A percentile compares a stretch with the other conserved stretches of the same genome.
Evolutionary conservation across 2,797 vertebrate genomes (phyloP).

Genomic region (Spinus pinus): DNA sequence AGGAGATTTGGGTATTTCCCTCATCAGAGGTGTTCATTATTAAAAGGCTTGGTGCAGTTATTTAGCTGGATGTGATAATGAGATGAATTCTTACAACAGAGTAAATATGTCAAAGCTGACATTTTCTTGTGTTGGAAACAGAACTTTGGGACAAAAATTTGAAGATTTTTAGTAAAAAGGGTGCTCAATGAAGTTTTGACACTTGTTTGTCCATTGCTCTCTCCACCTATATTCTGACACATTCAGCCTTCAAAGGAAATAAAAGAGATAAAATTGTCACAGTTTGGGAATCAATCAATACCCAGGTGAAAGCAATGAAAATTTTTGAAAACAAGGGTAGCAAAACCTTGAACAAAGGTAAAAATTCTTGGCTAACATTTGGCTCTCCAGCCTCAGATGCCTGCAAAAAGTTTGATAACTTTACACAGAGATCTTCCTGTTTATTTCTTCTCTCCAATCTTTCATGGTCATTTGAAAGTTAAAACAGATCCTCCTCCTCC

Average conservation of each 20-base stretch:
- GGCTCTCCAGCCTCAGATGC: background rate
- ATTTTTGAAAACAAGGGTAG: background rate
- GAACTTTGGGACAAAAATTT: background rate
- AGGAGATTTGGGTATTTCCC: background rate
- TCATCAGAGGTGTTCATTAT: background rate
- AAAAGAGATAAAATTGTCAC: background rate
- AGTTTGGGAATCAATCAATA: background rate
- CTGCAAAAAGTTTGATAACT: background rate
- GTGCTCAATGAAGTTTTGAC: background rate
- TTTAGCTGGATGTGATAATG: background rate
- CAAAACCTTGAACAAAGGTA: background rate
- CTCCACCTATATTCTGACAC: background rate
- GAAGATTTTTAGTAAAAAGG: background rate
- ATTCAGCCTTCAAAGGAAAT: background rate
- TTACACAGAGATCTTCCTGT: conserved; percentile 12
- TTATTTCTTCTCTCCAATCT: conserved; percentile 11
- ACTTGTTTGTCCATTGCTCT: background rate
- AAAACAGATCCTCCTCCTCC: conserved; percentile 39
- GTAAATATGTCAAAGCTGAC: background rate
- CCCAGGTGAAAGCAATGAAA: background rate
- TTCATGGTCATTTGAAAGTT: conserved; percentile 44
- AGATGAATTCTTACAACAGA: background rate
- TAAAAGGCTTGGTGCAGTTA: background rate
- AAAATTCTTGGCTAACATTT: background rate
- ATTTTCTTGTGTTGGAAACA: background rate